Base-by-base conservation (phyloP, 2,888 invertebrate genomes). In the Elysia crispata region DNA sequence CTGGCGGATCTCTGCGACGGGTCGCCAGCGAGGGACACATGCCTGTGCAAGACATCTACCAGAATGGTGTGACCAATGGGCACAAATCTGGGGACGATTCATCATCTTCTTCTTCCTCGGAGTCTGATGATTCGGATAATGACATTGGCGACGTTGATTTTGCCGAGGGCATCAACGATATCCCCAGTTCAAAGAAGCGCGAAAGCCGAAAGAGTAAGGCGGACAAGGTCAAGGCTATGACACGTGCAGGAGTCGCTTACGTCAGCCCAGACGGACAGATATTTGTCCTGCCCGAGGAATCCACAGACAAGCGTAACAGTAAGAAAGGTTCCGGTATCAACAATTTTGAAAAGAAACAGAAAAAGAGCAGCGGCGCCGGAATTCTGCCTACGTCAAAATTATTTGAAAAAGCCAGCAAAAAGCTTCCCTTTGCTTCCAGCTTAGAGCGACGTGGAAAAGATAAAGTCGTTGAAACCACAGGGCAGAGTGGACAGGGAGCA, bases 231-330 rank as follows among this genome's bases (percentile, higher is more conserved):
- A 76, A 83, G 28, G 75, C 79, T 18, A 82, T 86, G 81, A 87
- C 85, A 78, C 82, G 86, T 18, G 86, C 88, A n/a, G 88, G 88
- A 23, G 86, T 87, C 25, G 87, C 87, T 25, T 88, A 89, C 69
- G 83, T 87, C 11, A 86, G 84, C 67, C 77, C 81, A 28, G 84
- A 86, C 18, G 87, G 87, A 28, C 85, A 89, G 76, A 83, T 87
- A 30, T 85, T 87, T 18, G 76, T 87, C 11, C 31, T 87, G 33
- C 87, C 87, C 1, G 86, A 87, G 25, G 41, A 41, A 41, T 41
- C 41, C 41, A 41, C 41, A 41, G 41, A 41, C 11, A 41, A 41
- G 41, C 41, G 41, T 41, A 41, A 11, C 11, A 41, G 5, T 41
- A 41, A 41, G 41, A 41, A 41, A 41, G 41, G 41, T 41, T 11